These are phyloP conservation scores for Drosophila quinaria DNA, from an alignment of 2,888 invertebrate species.

Conservation along the genomic window DNA sequence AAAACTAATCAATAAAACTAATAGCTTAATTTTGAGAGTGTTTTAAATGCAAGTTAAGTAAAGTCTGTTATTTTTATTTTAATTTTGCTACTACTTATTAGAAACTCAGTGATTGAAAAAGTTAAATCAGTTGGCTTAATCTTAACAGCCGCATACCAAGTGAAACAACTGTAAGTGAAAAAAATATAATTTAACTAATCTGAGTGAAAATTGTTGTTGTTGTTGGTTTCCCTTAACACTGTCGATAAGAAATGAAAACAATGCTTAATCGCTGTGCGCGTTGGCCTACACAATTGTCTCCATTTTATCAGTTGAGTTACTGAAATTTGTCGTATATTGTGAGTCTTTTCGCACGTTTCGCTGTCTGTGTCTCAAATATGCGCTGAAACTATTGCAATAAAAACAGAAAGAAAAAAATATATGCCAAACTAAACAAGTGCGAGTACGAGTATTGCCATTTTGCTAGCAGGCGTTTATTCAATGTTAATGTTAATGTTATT, in stretches of 20 bases:
- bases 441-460: slow-evolving; percentile 33
- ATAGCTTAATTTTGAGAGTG: no score
- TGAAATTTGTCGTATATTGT: slow-evolving; percentile 31
- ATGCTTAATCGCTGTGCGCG: slow-evolving; percentile 34
- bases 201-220: slow-evolving; percentile 37
- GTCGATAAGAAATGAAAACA: slow-evolving; percentile 39
- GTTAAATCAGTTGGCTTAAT: slow-evolving; percentile 40
- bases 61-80: background rate
- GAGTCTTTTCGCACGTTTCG: slow-evolving; percentile 70
- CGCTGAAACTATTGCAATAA: slow-evolving; percentile 55
- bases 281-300: slow-evolving; percentile 34
- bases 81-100: background rate
- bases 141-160: slow-evolving; percentile 39
- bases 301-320: slow-evolving; percentile 60
- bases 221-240: slow-evolving; percentile 33
- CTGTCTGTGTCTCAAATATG: slow-evolving; percentile 53
- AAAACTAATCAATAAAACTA: no score
- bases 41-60: background rate
- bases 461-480: slow-evolving; percentile 49
- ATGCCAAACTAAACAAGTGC: slow-evolving; percentile 37
- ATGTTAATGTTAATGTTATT: slow-evolving; percentile 35
- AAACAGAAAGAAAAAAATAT: slow-evolving; percentile 26
- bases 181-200: slow-evolving; percentile 37
- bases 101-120: slow-evolving; percentile 11
- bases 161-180: slow-evolving; percentile 3